phyloP scores from a whole-genome alignment of 2,113 vertebrate genomes.

The Platichthys flesus region DNA sequence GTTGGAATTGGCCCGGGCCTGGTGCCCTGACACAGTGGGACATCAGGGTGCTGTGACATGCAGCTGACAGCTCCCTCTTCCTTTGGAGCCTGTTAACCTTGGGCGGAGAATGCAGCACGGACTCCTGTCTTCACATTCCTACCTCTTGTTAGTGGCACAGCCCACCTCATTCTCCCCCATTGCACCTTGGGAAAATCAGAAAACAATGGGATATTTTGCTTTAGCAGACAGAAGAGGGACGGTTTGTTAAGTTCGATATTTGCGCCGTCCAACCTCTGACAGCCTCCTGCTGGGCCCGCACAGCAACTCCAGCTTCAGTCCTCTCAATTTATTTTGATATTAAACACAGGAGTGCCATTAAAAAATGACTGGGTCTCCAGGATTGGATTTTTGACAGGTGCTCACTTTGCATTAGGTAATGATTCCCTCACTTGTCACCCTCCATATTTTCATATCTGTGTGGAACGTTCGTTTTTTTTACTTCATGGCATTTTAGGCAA shows the following conservation, averaged over 20 bases:
- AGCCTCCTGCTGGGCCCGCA: slow-evolving; percentile 46
- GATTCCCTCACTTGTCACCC: slow-evolving; percentile 58
- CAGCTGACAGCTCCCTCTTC: slow-evolving; percentile 63
- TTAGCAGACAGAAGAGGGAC: slow-evolving; percentile 45
- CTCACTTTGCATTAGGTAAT: slow-evolving; percentile 70
- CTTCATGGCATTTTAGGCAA: slow-evolving; percentile 42
- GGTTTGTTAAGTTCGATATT: slow-evolving; percentile 56
- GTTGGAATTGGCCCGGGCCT: slow-evolving; percentile 62
- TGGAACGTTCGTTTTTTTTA: slow-evolving; percentile 20
- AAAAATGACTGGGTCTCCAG: slow-evolving; percentile 44
- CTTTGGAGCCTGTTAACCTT: slow-evolving; percentile 48
- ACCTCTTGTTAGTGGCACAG: slow-evolving; percentile 46
- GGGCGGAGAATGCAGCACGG: slow-evolving; percentile 35
- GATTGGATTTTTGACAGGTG: slow-evolving; percentile 71
- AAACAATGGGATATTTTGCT: slow-evolving; percentile 49
- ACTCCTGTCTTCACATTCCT: slow-evolving; percentile 41
- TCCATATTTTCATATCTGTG: slow-evolving; percentile 50
- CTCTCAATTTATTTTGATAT: slow-evolving; percentile 64
- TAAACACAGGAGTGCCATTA: slow-evolving; percentile 57
- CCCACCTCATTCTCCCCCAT: not conserved
- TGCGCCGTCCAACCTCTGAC: slow-evolving; percentile 59
- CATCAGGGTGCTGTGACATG: slow-evolving; percentile 67
- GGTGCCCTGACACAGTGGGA: slow-evolving; percentile 49
- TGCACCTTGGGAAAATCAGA: slow-evolving; percentile 42
- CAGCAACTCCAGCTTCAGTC: slow-evolving; percentile 40